These are phyloP conservation scores for Bursaphelenchus okinawaensis DNA, from an alignment of 2,888 invertebrate species.

Conservation along the genomic window DNA sequence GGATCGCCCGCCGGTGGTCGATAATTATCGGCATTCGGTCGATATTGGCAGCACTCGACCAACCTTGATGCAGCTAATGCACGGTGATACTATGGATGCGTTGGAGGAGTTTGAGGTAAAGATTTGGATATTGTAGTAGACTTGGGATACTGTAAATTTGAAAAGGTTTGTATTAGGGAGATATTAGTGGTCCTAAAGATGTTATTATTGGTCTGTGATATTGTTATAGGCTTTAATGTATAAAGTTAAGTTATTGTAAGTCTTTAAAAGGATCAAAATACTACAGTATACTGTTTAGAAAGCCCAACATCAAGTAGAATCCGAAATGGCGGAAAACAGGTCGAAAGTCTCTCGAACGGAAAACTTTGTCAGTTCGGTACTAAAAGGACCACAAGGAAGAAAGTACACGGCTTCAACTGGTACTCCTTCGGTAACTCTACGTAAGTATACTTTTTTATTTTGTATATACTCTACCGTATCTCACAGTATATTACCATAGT, in stretches of 20 bases:
- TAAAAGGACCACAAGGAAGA: background rate
- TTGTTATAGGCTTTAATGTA: too few species aligned
- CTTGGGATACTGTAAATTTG: background rate
- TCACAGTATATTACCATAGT: too few species aligned
- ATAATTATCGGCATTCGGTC: conserved; percentile 61
- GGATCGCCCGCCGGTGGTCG: conserved; percentile 59
- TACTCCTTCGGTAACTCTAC: background rate
- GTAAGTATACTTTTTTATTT: too few species aligned
- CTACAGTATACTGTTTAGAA: too few species aligned
- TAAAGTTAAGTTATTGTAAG: too few species aligned
- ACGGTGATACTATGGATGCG: conserved; percentile 28
- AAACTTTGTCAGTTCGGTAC: background rate
- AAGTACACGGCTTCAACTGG: background rate
- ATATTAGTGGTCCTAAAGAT: background rate
- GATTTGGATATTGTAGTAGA: conserved; percentile 18
- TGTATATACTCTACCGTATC: too few species aligned
- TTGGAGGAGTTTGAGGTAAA: conserved; percentile 9
- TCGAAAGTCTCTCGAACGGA: background rate
- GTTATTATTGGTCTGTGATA: too few species aligned
- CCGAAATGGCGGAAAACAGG: background rate
- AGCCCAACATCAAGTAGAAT: background rate
- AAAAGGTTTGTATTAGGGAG: background rate
- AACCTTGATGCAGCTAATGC: conserved; percentile 44
- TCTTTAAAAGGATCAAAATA: too few species aligned
- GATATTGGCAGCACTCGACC: conserved; percentile 23